Evolutionary conservation across 2,797 vertebrate species (phyloP).

Genomic region (Chelidonichthys spinosus): DNA sequence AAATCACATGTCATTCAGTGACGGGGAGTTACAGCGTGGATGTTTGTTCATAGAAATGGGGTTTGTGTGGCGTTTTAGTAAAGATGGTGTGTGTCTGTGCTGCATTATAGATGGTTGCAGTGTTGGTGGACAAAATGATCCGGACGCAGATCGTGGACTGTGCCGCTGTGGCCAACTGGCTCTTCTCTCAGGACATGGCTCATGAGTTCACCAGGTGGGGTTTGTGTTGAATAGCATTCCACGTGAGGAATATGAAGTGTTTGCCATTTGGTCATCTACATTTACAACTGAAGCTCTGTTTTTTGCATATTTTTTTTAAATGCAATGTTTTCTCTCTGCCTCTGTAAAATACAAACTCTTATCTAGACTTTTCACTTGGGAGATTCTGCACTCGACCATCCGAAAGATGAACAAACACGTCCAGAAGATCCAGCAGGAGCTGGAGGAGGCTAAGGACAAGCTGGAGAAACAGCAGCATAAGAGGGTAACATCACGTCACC

Average conservation of each 20-base stretch:
- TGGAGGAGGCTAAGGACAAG: slow-evolving; percentile 96
- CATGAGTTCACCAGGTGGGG: slow-evolving; percentile 95
- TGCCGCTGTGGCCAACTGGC: slow-evolving; percentile 98
- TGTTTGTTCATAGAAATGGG: too few relatives aligned
- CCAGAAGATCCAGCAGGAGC: slow-evolving; percentile 96
- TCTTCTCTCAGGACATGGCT: slow-evolving; percentile 96
- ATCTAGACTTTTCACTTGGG: slow-evolving; percentile 94
- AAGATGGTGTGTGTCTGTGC: neutral
- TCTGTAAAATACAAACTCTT: neutral
- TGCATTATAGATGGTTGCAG: slow-evolving; percentile 90
- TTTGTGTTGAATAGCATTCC: too few relatives aligned
- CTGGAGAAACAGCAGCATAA: slow-evolving; percentile 95
- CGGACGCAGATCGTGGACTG: slow-evolving; percentile 98
- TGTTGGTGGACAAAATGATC: slow-evolving; percentile 98
- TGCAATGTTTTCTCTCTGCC: neutral
- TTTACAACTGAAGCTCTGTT: neutral
- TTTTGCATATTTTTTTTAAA: too few relatives aligned
- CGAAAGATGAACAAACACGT: slow-evolving; percentile 99
- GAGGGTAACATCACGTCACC: slow-evolving; percentile 68
- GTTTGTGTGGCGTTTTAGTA: neutral
- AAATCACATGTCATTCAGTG: neutral
- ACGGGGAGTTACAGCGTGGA: accelerated
- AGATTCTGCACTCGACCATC: slow-evolving; percentile 97
- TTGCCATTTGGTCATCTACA: too few relatives aligned
- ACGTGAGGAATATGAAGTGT: too few relatives aligned